Conservation (phyloP, 2,113 vertebrate genomes). For the Lota lota region DNA sequence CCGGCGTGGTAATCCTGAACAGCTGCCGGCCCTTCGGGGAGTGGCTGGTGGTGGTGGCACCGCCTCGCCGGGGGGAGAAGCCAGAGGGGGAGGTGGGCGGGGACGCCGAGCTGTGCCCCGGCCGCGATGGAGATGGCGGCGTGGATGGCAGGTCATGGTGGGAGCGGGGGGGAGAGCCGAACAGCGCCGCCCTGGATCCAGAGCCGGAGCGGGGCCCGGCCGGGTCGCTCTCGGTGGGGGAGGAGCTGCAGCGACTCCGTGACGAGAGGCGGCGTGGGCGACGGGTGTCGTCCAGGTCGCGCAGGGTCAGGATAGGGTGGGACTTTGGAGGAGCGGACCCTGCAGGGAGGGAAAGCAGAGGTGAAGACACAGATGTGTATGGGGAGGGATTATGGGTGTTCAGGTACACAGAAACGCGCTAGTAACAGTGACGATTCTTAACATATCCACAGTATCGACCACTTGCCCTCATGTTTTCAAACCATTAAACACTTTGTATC, state of each 20-base stretch:
- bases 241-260: conserved; percentile 71
- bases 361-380: too few relatives aligned
- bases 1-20: conserved; percentile 61
- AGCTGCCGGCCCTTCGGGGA: conserved; percentile 55
- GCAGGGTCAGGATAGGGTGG: conserved; percentile 82
- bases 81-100: conserved; percentile 60
- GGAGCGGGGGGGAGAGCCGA: conserved; percentile 59
- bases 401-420: too few relatives aligned
- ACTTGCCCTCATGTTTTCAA: too few relatives aligned
- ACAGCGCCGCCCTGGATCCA: conserved; percentile 52
- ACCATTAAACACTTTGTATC: too few relatives aligned
- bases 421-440: too few relatives aligned
- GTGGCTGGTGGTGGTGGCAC: conserved; percentile 28
- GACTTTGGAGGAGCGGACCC: conserved; percentile 59
- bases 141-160: conserved; percentile 34
- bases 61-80: conserved; percentile 52
- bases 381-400: too few relatives aligned
- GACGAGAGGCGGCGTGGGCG: conserved; percentile 75
- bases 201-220: conserved; percentile 64
- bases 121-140: conserved; percentile 61
- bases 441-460: too few relatives aligned
- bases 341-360: conserved; percentile 13
- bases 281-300: conserved; percentile 80
- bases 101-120: conserved; percentile 43
- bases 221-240: conserved; percentile 58